Percentiles rank a stretch among this genome's conserved stretches.
phyloP scores from a whole-genome alignment of 2,797 vertebrate genomes.

The Taenioides sp. region DNA sequence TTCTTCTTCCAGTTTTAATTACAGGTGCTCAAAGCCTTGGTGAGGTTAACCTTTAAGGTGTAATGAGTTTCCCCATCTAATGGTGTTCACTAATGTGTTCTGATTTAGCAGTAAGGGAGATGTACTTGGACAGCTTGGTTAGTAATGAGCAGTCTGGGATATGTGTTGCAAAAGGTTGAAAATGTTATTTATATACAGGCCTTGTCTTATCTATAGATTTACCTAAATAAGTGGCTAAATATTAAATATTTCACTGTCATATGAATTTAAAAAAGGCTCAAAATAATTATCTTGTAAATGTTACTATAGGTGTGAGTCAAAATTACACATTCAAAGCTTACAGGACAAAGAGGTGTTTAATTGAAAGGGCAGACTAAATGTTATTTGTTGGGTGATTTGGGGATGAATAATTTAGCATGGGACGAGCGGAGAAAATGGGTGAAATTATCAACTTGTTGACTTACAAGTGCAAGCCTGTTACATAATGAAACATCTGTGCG shows the following conservation, averaged over 20 bases:
- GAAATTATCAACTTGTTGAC: slow-evolving; percentile 67
- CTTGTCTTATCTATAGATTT: slow-evolving; percentile 19
- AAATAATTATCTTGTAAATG: slow-evolving; percentile 53
- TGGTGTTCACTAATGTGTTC: slow-evolving; percentile 61
- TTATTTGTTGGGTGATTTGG: slow-evolving; percentile 61
- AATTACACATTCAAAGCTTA: slow-evolving; percentile 64
- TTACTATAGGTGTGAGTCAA: slow-evolving; percentile 56
- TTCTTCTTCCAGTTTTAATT: slow-evolving; percentile 64
- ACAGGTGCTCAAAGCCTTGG: slow-evolving; percentile 53
- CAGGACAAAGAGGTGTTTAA: slow-evolving; percentile 65
- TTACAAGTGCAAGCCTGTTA: slow-evolving; percentile 57
- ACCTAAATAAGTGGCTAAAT: slow-evolving; percentile 32
- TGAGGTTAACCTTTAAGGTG: slow-evolving; percentile 68
- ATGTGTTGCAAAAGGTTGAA: slow-evolving; percentile 12
- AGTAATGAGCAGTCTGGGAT: slow-evolving; percentile 38
- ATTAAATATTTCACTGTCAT: slow-evolving; percentile 32
- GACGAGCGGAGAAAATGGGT: slow-evolving; percentile 58
- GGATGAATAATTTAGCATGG: slow-evolving; percentile 68
- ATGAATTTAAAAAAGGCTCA: slow-evolving; percentile 30
- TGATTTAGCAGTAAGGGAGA: slow-evolving; percentile 47
- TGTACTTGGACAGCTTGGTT: slow-evolving; percentile 36
- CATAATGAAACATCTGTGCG: slow-evolving; percentile 72
- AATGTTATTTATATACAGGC: slow-evolving; percentile 12
- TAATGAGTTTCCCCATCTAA: slow-evolving; percentile 65
- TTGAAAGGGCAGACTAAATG: slow-evolving; percentile 68